These are phyloP conservation scores for Tanytarsus gracilentus DNA, from an alignment of 2,888 invertebrate genomes.

Conservation along the genomic window DNA sequence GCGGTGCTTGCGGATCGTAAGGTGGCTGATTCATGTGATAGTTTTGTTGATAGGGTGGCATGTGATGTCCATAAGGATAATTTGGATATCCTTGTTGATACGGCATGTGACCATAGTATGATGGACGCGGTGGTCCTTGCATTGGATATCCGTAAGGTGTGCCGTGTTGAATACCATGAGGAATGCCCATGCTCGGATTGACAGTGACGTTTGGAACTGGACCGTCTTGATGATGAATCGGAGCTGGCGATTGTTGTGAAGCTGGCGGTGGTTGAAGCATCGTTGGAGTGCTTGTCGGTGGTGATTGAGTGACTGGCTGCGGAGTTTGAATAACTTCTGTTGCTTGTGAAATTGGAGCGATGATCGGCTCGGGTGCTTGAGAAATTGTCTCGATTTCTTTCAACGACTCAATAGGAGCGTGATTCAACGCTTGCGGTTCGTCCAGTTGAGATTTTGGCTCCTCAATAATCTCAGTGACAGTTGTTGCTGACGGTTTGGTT, in stretches of 20 bases:
- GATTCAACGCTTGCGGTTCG: background rate
- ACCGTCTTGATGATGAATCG: too few species aligned
- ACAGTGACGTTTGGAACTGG: constrained; percentile 38
- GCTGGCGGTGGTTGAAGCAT: constrained; percentile 32
- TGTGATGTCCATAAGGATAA: constrained; percentile 34
- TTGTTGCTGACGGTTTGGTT: constrained; percentile 2
- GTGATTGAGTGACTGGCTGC: constrained; percentile 31
- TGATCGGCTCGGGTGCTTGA: background rate
- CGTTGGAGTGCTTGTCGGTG: constrained; percentile 32
- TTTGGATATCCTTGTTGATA: constrained; percentile 35
- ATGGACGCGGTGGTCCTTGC: constrained; percentile 22
- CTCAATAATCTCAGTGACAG: constrained; percentile 6
- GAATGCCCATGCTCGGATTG: constrained; percentile 33
- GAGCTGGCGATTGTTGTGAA: constrained; percentile 35
- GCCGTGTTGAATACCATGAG: constrained; percentile 26
- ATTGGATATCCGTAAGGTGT: constrained; percentile 30
- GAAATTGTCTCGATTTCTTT: background rate
- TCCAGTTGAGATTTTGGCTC: background rate
- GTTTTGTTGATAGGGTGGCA: constrained; percentile 38
- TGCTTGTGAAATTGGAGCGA: background rate
- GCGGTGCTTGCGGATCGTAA: constrained; percentile 34
- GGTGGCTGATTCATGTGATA: constrained; percentile 37
- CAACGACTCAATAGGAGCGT: background rate
- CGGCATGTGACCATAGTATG: constrained; percentile 34
- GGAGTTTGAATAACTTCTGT: background rate